Conservation (phyloP, 2,797 vertebrate genomes). For the Anas bahamensis region DNA sequence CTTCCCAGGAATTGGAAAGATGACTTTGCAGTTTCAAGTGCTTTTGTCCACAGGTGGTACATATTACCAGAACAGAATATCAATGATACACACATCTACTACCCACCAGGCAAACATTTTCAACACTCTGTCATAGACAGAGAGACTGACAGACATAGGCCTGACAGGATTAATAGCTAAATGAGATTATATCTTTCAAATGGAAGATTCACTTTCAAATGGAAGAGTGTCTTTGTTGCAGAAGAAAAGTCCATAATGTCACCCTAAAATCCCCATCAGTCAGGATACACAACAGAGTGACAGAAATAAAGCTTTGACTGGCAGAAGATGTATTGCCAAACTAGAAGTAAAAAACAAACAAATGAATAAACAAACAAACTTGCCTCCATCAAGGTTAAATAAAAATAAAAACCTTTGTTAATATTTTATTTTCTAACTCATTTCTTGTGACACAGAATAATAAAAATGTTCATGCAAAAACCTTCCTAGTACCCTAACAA, state of each 20-base stretch:
- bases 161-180: background rate
- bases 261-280: background rate
- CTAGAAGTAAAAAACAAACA: background rate
- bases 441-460: background rate
- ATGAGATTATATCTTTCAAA: background rate
- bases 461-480: slow-evolving; percentile 6
- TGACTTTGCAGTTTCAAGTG: background rate
- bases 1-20: background rate
- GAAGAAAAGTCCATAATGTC: background rate
- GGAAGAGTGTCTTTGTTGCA: background rate
- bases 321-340: background rate
- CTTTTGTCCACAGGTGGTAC: background rate
- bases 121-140: background rate
- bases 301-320: background rate
- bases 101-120: background rate
- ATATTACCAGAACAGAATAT: background rate
- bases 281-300: background rate
- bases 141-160: too few relatives aligned
- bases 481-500: background rate
- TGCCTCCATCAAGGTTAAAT: background rate
- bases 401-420: background rate
- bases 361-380: background rate
- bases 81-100: background rate
- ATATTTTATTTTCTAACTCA: slow-evolving; percentile 28
- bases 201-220: background rate